phyloP scores from a whole-genome alignment of 1,140 invertebrate genomes.

The Sarcophaga peregrina region DNA sequence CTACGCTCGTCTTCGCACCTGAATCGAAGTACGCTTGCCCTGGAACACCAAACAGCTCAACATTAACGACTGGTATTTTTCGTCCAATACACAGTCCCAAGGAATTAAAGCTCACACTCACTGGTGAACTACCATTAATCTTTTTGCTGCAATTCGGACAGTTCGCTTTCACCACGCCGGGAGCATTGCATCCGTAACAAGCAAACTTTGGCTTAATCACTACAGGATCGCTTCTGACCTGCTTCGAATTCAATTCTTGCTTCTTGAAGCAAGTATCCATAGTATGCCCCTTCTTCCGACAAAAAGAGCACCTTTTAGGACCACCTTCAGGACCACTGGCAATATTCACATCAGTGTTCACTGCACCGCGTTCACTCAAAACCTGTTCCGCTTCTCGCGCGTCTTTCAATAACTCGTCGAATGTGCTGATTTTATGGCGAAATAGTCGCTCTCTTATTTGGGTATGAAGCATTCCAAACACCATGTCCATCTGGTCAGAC shows the following conservation, averaged over 20 bases:
- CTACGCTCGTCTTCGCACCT: too few species aligned
- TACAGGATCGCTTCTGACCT: too few species aligned
- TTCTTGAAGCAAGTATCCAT: background rate
- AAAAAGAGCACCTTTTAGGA: background rate
- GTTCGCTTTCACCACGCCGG: too few species aligned
- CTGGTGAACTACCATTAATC: conserved; percentile 12
- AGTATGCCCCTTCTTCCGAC: conserved; percentile 22
- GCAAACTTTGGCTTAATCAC: too few species aligned
- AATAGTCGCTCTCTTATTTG: conserved; percentile 45
- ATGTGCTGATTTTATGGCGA: conserved; percentile 30
- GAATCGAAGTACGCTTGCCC: too few species aligned
- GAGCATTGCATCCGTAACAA: too few species aligned
- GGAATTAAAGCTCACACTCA: background rate
- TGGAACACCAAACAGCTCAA: conserved; percentile 8
- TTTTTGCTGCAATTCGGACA: too few species aligned
- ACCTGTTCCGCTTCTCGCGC: conserved; percentile 28
- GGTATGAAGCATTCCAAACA: conserved; percentile 43
- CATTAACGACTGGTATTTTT: conserved; percentile 29
- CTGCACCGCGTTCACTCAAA: background rate
- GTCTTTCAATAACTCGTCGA: conserved; percentile 37
- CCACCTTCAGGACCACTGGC: background rate
- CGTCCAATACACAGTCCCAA: conserved; percentile 5
- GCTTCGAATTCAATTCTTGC: background rate
- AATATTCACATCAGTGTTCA: background rate
- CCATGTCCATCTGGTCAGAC: conserved; percentile 46